Evolutionary conservation across 2,797 vertebrate genomes (phyloP), one percentile per base, ranked within the genome.

Genomic region (Molossus alvarezi): DNA sequence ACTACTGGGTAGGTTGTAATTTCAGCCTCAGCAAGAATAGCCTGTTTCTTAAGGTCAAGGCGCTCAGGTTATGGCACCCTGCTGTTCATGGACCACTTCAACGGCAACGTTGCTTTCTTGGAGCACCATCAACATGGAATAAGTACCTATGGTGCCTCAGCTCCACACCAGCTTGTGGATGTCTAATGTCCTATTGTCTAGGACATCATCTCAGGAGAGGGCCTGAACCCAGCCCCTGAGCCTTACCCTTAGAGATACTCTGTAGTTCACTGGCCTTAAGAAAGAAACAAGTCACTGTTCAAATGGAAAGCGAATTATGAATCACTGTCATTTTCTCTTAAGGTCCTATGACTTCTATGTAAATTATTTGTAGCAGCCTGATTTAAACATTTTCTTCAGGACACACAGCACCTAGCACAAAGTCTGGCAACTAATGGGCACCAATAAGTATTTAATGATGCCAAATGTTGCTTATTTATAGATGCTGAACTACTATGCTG

Each of bases 21-120:
- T 88, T 84, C 12, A 3, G 62, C 33, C 95, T 90, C 75, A 41
- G 89, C 91, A 95, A 69, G 82, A 85, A 73, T 9, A 77, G 93
- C 55, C 86, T 76, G 23, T 62, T 91, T 85, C 86, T 95, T 86
- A 86, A 95, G 87, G 92, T 93, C 91, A 96, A 88, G 88, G 75
- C 58, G 77, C 41, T 2, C 4, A 20, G 29, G 64, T 77, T 77
- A 0, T 9, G 79, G 81, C 53, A 51, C 53, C 77, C 64, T 69
- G 87, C 65, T 53, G 84, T 33, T 94, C 77, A 64, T 0, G n/a
- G 75, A 84, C 57, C 33, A 45, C 64, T 27, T 53, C 29, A 60
- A 45, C 5, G 14, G 62, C 48, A 51, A 86, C 53, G 55, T 41
- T 17, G 9, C 57, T n/a, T 79, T 73, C 53, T 87, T 25, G 18